Conservation (phyloP, 1,140 invertebrate genomes). For the Chlorops oryzae region DNA sequence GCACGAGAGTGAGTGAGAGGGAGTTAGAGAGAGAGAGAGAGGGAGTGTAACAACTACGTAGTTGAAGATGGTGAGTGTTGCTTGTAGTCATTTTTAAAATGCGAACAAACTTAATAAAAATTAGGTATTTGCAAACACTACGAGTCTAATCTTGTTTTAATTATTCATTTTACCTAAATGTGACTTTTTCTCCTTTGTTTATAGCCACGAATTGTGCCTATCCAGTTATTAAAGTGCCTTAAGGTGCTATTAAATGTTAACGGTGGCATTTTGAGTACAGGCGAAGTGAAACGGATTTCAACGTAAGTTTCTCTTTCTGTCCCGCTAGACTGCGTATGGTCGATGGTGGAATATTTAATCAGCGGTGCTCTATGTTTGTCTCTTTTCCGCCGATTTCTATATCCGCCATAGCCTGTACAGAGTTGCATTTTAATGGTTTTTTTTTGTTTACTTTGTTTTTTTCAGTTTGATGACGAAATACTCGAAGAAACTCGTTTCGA, state of each 20-base stretch:
- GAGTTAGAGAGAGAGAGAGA: too few species aligned
- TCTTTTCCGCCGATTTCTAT: background rate
- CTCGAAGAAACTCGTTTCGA: slow-evolving; percentile 91
- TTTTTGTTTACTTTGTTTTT: slow-evolving; percentile 41
- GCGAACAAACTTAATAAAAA: too few species aligned
- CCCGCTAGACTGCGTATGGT: background rate
- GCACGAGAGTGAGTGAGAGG: too few species aligned
- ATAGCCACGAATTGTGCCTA: slow-evolving; percentile 85
- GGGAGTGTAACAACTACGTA: too few species aligned
- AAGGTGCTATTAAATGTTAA: slow-evolving; percentile 71
- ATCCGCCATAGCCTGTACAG: background rate
- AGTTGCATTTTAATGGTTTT: background rate
- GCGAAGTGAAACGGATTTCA: slow-evolving; percentile 76
- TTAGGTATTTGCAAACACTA: background rate
- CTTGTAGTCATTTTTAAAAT: background rate
- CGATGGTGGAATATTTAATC: background rate
- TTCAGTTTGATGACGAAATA: slow-evolving; percentile 90
- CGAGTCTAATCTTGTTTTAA: background rate
- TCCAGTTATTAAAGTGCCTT: slow-evolving; percentile 78
- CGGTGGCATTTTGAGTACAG: slow-evolving; percentile 79
- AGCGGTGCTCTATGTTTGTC: background rate
- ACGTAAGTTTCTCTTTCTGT: slow-evolving; percentile 52
- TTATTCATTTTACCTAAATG: background rate
- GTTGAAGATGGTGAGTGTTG: background rate
- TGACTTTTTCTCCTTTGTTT: slow-evolving; percentile 46